Evolutionary conservation across 1,140 invertebrate genomes (phyloP), one percentile per base, ranked within the genome.

Genomic region (Diuraphis noxia): DNA sequence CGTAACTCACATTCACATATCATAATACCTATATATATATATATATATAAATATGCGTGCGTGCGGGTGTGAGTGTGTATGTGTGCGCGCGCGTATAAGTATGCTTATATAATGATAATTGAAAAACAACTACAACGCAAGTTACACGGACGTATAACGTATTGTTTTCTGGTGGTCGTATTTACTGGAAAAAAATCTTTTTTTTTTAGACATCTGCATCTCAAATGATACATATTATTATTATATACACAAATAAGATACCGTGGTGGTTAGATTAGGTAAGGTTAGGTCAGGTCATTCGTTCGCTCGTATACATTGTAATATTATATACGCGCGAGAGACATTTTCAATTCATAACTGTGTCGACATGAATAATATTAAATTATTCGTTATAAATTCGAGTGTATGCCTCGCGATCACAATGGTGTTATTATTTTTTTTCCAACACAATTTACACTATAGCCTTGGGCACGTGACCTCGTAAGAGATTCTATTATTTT

Each of bases 401-500:
- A 72, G 30, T 34, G n/a, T 46, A 34, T 30, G 41, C 40, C 41
- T 43, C 2, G n/a, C 41, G 7, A 85, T 85, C 82, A 85, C 82
- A 85, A 85, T 85, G 41, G 82, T 43, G 34, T 72, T 34, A 72
- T n/a, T 21, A 13, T 82, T 43, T 43, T 85, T 85, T 85, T 34
- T 34, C 34, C 82, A 34, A 41, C 81, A 82, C 40, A 41, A 82
- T 82, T 82, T 82, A 38, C 81, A 84, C 38, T n/a, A 19, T 30
- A 46, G 41, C 82, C 82, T 85, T 85, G 41, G 82, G 8, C 40
- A 21, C 41, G 56, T 41, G 82, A 34, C 82, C 82, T 85, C 82
- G 82, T 85, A n/a, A 46, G 23, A 85, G 82, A 85, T 46, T 85
- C 82, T 34, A 85, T 85, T 46, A 46, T 46, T 85, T 46, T 85